Base-by-base conservation (phyloP, 2,888 invertebrate genomes). In the Patella pellucida region DNA sequence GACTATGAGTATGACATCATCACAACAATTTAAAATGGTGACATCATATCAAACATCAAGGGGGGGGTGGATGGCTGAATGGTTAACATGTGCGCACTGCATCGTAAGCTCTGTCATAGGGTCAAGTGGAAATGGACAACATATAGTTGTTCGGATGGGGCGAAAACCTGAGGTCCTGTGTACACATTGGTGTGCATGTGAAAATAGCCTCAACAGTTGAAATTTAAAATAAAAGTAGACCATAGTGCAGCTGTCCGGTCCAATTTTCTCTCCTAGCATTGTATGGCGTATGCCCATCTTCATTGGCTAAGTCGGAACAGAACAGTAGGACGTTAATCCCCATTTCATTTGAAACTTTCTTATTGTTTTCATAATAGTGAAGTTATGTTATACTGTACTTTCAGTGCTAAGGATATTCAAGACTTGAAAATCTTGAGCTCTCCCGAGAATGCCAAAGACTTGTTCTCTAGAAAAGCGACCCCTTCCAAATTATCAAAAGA, bases 391-490 rank as follows among this genome's bases (percentile, higher is more conserved):
- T 89, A 91, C 31, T 52, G 54, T 72, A 69, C 72, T 71, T 73
- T 12, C 89, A 95, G 95, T 89, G 94, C 94, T 54, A 92, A 93
- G 72, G 95, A 96, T 85, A 96, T 97, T 77, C 92, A 93, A 80
- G 94, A 95, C 81, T 92, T 97, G 84, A 94, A 94, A 89, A 94
- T 97, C 83, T 94, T 97, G 80, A 92, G 93, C 68, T 92, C 91
- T 72, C 89, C 92, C 51, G 81, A 83, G 56, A 91, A 91, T 77
- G 92, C 92, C 87, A 89, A 74, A 71, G 82, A 81, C 51, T 80
- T 84, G 16, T 76, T 86, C 14, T 80, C 81, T 4, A 86, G 85
- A 69, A 80, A 85, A 69, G 79, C 85, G 12, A 88, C 87, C 9
- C 88, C 88, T 15, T 87, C 86, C 70, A 87, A 86, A 77, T 82